phyloP scores from a whole-genome alignment of 2,113 vertebrate species.

The Xiphophorus couchianus region DNA sequence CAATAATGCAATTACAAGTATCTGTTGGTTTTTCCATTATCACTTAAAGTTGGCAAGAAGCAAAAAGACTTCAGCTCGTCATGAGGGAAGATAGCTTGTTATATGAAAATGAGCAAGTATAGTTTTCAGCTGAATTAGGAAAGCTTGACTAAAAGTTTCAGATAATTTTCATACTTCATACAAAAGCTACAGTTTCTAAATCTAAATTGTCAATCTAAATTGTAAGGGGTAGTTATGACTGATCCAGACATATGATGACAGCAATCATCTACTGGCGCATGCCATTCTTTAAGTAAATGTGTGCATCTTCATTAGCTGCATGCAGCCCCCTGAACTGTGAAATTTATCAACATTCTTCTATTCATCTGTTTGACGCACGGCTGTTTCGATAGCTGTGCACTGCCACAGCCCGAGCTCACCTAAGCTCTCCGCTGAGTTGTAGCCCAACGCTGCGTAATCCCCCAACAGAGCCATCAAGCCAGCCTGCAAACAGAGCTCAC shows the following conservation, averaged over 20 bases:
- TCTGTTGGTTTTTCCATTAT: conserved; percentile 72
- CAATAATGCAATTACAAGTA: conserved; percentile 63
- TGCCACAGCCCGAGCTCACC: conserved; percentile 64
- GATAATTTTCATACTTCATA: conserved; percentile 16
- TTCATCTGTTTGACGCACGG: conserved; percentile 35
- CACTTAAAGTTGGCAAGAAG: conserved; percentile 65
- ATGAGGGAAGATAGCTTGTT: conserved; percentile 38
- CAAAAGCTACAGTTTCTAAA: conserved; percentile 1
- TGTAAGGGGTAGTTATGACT: conserved; percentile 67
- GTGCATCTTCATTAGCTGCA: conserved; percentile 69
- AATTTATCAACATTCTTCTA: conserved; percentile 60
- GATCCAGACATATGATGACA: conserved; percentile 68
- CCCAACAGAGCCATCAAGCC: conserved; percentile 79
- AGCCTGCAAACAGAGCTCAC: conserved; percentile 87
- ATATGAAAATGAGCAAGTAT: conserved; percentile 39
- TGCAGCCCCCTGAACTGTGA: conserved; percentile 59
- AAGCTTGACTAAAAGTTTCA: conserved; percentile 26
- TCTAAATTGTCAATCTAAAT: conserved; percentile 27
- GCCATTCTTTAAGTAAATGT: conserved; percentile 41
- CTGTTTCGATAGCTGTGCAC: conserved; percentile 43
- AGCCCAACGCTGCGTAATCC: conserved; percentile 74
- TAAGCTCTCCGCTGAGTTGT: conserved; percentile 70
- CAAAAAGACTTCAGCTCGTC: conserved; percentile 43
- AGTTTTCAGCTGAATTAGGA: conserved; percentile 16
- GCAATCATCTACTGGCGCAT: conserved; percentile 69